A percentile compares a stretch with the other conserved stretches of the same genome.
Evolutionary conservation across 92 coral and sea anemone species (phyloP).

Genomic region (Zoanthus sociatus): DNA sequence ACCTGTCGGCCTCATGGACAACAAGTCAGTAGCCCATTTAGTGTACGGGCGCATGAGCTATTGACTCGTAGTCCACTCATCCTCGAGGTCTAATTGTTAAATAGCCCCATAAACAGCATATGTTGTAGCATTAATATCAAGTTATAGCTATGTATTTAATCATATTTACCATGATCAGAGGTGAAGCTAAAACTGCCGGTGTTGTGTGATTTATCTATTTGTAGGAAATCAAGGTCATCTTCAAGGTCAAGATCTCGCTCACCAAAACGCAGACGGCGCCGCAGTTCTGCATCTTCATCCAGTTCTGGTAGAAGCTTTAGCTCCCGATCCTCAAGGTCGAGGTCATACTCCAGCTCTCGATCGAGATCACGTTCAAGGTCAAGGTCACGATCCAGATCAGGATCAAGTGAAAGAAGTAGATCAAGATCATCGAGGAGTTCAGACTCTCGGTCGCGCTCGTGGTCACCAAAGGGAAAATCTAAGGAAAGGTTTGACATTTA

Average conservation of each 20-base stretch:
- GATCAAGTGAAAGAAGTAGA: slow-evolving; percentile 51
- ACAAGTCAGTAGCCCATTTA: too few species aligned
- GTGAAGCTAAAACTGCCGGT: slow-evolving; percentile 5
- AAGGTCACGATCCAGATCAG: slow-evolving; percentile 63
- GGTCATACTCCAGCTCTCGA: slow-evolving; percentile 68
- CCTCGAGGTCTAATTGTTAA: too few species aligned
- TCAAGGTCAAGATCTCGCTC: slow-evolving; percentile 83
- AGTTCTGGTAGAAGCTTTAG: slow-evolving; percentile 60
- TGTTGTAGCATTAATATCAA: not conserved
- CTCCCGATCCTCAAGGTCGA: slow-evolving; percentile 54
- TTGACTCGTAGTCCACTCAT: too few species aligned
- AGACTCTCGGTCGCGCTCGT: slow-evolving; percentile 68
- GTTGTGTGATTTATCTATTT: not conserved
- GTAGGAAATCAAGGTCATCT: slow-evolving; percentile 39
- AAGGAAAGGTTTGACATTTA: slow-evolving; percentile 44
- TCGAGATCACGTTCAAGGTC: slow-evolving; percentile 22
- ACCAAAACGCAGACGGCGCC: slow-evolving; percentile 50
- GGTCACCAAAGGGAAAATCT: slow-evolving; percentile 59
- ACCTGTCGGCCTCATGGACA: too few species aligned
- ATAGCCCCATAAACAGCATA: not conserved
- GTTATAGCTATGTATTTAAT: not conserved
- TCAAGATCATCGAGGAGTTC: slow-evolving; percentile 48
- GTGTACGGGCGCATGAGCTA: too few species aligned
- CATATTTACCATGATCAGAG: not conserved
- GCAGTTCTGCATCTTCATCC: slow-evolving; percentile 41